Percentiles rank a stretch among this genome's conserved stretches.
Conservation (phyloP, 2,888 invertebrate species). For the Yponomeuta cagnagella region DNA sequence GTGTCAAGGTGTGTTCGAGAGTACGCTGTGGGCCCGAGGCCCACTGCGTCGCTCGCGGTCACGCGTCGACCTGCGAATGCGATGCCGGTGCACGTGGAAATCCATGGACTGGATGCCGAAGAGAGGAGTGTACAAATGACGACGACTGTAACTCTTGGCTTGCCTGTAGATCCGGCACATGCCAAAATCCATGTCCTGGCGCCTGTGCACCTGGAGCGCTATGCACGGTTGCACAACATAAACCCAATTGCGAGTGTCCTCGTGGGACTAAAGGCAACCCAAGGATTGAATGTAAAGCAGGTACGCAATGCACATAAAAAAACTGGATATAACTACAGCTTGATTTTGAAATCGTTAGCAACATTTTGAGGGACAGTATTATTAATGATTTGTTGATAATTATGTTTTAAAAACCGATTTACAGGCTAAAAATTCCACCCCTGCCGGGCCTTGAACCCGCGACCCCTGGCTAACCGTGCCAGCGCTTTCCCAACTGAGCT, state of each 20-base stretch:
- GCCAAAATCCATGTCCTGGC: constrained; percentile 90
- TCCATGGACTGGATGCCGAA: constrained; percentile 84
- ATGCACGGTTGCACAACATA: constrained; percentile 86
- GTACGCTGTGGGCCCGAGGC: constrained; percentile 89
- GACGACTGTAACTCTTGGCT: constrained; percentile 86
- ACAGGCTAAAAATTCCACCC: too few relatives aligned
- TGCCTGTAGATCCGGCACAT: constrained; percentile 85
- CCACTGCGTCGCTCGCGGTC: constrained; percentile 85
- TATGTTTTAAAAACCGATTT: too few relatives aligned
- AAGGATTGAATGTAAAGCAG: constrained; percentile 76
- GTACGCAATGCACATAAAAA: constrained; percentile 41
- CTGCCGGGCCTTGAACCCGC: too few relatives aligned
- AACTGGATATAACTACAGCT: too few relatives aligned
- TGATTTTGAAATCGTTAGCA: too few relatives aligned
- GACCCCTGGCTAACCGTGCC: too few relatives aligned
- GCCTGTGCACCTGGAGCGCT: constrained; percentile 86
- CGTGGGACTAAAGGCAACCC: constrained; percentile 89
- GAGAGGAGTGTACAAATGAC: constrained; percentile 85
- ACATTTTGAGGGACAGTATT: too few relatives aligned
- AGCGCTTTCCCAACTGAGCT: too few relatives aligned
- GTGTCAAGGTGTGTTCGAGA: constrained; percentile 85
- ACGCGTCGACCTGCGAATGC: constrained; percentile 87
- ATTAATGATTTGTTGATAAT: too few relatives aligned
- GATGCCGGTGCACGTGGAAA: constrained; percentile 85
- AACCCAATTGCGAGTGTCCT: constrained; percentile 86